These are phyloP conservation scores for Actinemys pallida DNA, from an alignment of 2,113 vertebrate species.

Conservation along the genomic window DNA sequence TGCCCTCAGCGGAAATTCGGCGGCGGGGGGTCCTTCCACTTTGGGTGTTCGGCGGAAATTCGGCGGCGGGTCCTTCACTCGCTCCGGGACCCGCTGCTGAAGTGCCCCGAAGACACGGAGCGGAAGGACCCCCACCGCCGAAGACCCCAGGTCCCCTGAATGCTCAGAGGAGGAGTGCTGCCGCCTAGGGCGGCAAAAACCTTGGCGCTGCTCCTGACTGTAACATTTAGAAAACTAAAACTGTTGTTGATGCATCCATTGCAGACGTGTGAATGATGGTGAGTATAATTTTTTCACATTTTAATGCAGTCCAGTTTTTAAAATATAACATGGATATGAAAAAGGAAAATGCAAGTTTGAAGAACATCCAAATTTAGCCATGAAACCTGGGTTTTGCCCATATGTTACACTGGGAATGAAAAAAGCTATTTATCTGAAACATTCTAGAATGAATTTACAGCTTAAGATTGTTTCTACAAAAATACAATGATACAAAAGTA, in stretches of 20 bases:
- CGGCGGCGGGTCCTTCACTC: too few species aligned
- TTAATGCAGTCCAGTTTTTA: background rate
- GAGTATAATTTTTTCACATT: background rate
- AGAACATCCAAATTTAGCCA: background rate
- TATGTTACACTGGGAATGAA: background rate
- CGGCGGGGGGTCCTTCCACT: too few species aligned
- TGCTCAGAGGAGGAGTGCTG: too few species aligned
- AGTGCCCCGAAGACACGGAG: too few species aligned
- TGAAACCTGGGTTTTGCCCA: background rate
- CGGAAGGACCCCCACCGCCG: too few species aligned
- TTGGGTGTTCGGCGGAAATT: too few species aligned
- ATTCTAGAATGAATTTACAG: background rate
- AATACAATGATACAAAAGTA: background rate
- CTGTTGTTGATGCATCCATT: background rate
- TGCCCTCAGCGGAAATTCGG: too few species aligned
- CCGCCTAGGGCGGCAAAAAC: too few species aligned
- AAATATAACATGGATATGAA: too few species aligned
- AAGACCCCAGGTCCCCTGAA: too few species aligned
- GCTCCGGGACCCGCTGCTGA: too few species aligned
- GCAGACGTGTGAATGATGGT: background rate
- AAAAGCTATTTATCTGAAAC: background rate
- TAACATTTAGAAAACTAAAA: rapidly evolving
- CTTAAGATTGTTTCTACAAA: background rate
- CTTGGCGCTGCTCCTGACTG: background rate
- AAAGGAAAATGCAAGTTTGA: background rate